Evolutionary conservation across 2,113 vertebrate species (phyloP).

Genomic region (Lipotes vexillifer): DNA sequence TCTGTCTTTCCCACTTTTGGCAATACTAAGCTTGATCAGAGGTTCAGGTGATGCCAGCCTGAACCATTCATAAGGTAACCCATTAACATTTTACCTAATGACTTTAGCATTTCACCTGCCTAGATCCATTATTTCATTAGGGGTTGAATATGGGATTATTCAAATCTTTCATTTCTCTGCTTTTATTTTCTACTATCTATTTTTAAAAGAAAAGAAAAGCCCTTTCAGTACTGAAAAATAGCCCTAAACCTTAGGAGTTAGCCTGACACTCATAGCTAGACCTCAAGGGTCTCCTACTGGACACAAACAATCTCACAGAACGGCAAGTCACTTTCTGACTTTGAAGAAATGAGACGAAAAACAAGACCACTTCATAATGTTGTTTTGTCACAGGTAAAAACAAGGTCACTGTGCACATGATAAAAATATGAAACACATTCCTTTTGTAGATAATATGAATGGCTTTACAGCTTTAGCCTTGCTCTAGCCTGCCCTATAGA

Average conservation of each 20-base stretch:
- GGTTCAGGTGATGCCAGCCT: neutral
- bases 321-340: neutral
- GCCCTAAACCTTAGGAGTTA: neutral
- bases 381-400: constrained; percentile 1
- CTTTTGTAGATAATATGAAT: neutral
- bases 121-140: neutral
- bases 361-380: neutral
- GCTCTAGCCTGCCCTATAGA: neutral
- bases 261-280: neutral
- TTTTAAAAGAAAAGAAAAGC: neutral
- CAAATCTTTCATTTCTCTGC: neutral
- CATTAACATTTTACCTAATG: neutral
- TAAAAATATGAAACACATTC: neutral
- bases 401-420: neutral
- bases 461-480: neutral
- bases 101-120: neutral
- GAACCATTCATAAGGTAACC: neutral
- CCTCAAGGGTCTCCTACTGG: neutral
- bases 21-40: neutral
- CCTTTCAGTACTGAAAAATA: neutral
- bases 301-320: neutral
- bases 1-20: neutral
- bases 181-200: neutral
- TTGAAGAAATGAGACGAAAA: neutral
- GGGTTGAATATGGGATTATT: neutral